Conservation (phyloP, 2,113 vertebrate genomes). For the Psettodes erumei region DNA sequence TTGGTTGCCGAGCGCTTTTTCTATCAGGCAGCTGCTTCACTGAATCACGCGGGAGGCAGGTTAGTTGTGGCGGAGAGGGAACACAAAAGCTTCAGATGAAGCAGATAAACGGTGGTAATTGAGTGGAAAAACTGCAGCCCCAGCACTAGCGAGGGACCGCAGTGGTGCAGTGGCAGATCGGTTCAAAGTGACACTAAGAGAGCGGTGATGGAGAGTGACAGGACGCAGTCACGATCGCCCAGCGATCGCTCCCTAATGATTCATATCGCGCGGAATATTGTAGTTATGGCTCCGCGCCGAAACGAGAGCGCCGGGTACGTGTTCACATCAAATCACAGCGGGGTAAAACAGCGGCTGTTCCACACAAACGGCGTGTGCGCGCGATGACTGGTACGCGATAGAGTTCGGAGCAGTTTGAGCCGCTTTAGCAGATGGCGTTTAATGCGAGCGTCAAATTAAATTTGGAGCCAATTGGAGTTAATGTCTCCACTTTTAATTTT, state of each 20-base stretch:
- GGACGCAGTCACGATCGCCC: conserved; percentile 30
- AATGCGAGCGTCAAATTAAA: neutral
- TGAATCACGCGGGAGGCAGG: conserved; percentile 18
- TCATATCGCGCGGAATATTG: neutral
- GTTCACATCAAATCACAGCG: neutral
- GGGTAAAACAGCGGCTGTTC: neutral
- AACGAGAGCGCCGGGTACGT: neutral
- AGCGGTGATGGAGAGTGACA: conserved; percentile 34
- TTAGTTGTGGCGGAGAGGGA: conserved; percentile 21
- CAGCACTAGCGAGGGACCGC: neutral
- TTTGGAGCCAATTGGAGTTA: neutral
- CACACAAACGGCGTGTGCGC: neutral
- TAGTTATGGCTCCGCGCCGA: neutral
- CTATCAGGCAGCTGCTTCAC: conserved; percentile 12
- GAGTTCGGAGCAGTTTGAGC: neutral
- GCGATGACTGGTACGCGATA: neutral
- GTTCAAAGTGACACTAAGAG: conserved; percentile 16
- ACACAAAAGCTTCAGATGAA: conserved; percentile 40
- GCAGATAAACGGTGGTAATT: conserved; percentile 57
- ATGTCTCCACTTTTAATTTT: conserved; percentile 8
- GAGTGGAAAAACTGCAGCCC: conserved; percentile 47
- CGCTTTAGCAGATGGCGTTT: conserved; percentile 6
- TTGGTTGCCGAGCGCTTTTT: conserved; percentile 7
- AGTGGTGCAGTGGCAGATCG: conserved; percentile 21
- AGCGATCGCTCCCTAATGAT: conserved; percentile 6